Conservation (phyloP, 2,113 vertebrate genomes). For the Arvicanthis niloticus region DNA sequence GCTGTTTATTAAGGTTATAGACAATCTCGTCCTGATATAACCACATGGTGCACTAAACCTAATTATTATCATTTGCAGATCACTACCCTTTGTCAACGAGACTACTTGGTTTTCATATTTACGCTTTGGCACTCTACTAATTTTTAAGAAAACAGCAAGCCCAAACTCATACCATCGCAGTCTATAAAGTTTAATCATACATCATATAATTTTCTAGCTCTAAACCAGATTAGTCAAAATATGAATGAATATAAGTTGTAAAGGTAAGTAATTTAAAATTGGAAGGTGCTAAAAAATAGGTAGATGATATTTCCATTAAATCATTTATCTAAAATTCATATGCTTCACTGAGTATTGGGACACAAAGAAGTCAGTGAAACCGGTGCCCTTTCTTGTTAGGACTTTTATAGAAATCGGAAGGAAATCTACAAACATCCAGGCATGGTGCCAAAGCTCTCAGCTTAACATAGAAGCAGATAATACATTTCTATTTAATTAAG, state of each 20-base stretch:
- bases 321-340: slow-evolving; percentile 58
- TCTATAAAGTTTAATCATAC: slow-evolving; percentile 34
- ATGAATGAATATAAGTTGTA: slow-evolving; percentile 40
- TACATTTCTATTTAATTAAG: slow-evolving; percentile 77
- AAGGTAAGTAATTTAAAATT: slow-evolving; percentile 60
- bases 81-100: slow-evolving; percentile 53
- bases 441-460: slow-evolving; percentile 72
- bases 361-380: slow-evolving; percentile 23
- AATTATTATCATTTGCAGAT: slow-evolving; percentile 65
- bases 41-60: slow-evolving; percentile 51
- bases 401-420: slow-evolving; percentile 55
- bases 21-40: slow-evolving; percentile 62
- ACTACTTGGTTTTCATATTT: slow-evolving; percentile 59
- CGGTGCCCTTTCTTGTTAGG: slow-evolving; percentile 22
- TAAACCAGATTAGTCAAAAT: slow-evolving; percentile 8
- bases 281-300: slow-evolving; percentile 35
- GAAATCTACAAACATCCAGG: slow-evolving; percentile 31
- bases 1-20: slow-evolving; percentile 59
- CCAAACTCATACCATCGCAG: not conserved
- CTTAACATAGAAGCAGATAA: slow-evolving; percentile 37
- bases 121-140: not conserved
- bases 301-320: slow-evolving; percentile 56
- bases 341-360: not conserved
- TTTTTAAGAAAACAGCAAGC: slow-evolving; percentile 16
- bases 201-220: not conserved